phyloP scores from a whole-genome alignment of 2,888 invertebrate genomes.

The Mechanitis messenoides region DNA sequence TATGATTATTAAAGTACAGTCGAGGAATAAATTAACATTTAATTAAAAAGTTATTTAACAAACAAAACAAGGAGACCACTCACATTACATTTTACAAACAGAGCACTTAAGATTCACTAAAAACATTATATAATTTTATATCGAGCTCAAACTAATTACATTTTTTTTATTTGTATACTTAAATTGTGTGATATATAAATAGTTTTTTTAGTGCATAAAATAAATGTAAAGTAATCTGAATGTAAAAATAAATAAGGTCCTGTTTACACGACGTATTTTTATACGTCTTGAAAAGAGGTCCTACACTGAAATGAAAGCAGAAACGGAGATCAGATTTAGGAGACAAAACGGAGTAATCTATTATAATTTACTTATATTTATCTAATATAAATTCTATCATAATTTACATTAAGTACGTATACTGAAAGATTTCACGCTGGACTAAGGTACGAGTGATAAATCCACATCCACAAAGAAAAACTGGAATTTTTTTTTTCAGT shows the following conservation, averaged over 20 bases:
- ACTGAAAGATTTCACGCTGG: constrained; percentile 74
- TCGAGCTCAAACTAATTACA: constrained; percentile 8
- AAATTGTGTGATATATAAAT: not conserved
- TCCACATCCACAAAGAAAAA: constrained; percentile 51
- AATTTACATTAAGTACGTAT: constrained; percentile 77
- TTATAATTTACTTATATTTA: constrained; percentile 74
- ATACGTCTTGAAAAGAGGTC: constrained; percentile 54
- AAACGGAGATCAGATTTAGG: constrained; percentile 42
- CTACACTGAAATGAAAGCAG: constrained; percentile 37
- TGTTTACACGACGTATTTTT: constrained; percentile 43
- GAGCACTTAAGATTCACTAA: constrained; percentile 4
- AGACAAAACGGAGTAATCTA: constrained; percentile 64
- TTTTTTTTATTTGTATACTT: constrained; percentile 12
- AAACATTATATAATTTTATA: not conserved
- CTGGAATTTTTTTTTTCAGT: constrained; percentile 69
- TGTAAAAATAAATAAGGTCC: constrained; percentile 38
- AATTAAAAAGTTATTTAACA: not conserved
- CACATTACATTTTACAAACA: constrained; percentile 1
- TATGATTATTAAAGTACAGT: constrained; percentile 2
- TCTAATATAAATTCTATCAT: constrained; percentile 75
- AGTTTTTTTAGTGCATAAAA: constrained; percentile 20
- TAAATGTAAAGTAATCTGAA: constrained; percentile 15
- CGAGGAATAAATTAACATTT: constrained; percentile 4
- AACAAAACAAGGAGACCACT: constrained; percentile 5
- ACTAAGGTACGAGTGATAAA: constrained; percentile 66